Evolutionary conservation across 1,140 invertebrate species (phyloP).

Genomic region (Bombus confusus): DNA sequence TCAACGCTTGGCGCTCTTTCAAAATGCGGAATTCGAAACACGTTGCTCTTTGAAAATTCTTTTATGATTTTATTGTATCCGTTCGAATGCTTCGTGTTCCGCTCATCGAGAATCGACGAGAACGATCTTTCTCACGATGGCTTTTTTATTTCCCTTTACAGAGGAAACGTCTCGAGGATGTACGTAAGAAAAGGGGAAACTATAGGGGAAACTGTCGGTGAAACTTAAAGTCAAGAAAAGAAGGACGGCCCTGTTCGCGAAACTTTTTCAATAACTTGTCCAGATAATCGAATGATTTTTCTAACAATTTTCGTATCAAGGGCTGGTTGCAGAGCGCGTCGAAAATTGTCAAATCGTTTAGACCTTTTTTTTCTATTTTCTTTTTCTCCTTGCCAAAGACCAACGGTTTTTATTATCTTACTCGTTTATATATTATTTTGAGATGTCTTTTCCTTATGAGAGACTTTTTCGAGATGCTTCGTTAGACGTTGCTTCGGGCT

Average conservation of each 20-base stretch:
- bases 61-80: neutral
- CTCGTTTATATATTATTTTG: too few species aligned
- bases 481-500: conserved; percentile 11
- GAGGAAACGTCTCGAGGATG: conserved; percentile 85
- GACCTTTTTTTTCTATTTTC: neutral
- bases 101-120: neutral
- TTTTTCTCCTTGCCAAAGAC: neutral
- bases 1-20: conserved; percentile 44
- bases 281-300: conserved; percentile 20
- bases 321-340: neutral
- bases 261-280: conserved; percentile 50
- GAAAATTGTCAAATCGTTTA: neutral
- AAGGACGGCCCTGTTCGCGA: conserved; percentile 25
- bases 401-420: neutral
- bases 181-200: conserved; percentile 79
- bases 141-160: conserved; percentile 81
- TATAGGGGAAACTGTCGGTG: conserved; percentile 51
- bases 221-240: conserved; percentile 49
- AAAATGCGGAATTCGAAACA: conserved; percentile 49
- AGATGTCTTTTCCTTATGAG: neutral
- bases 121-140: conserved; percentile 47
- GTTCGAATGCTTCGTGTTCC: conserved; percentile 45
- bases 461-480: conserved; percentile 9
- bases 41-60: neutral
- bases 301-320: neutral